These are phyloP conservation scores for Falco cherrug DNA, from an alignment of 2,797 vertebrate genomes.

Conservation along the genomic window DNA sequence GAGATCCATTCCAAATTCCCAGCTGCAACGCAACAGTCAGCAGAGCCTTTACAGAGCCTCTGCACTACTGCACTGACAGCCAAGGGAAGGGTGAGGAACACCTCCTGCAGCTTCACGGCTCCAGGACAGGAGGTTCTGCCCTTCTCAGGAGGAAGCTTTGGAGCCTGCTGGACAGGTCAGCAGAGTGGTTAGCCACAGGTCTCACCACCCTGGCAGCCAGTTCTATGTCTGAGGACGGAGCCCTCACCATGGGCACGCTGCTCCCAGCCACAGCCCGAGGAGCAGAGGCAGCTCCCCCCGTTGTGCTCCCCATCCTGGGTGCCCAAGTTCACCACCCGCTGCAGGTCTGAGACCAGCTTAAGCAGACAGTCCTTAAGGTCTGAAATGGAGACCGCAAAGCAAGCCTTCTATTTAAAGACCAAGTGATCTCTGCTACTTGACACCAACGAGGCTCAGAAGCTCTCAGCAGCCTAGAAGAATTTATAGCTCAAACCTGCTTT, in stretches of 20 bases:
- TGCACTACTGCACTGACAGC: not conserved
- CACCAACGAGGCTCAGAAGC: not conserved
- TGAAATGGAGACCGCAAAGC: not conserved
- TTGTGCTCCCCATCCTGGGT: too few relatives aligned
- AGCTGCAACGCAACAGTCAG: not conserved
- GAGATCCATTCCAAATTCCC: not conserved
- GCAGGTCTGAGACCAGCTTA: not conserved
- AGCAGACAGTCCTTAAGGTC: not conserved
- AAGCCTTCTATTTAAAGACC: not conserved
- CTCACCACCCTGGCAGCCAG: not conserved
- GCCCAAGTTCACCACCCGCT: rapidly evolving
- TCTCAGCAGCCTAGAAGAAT: not conserved
- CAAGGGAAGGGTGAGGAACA: not conserved
- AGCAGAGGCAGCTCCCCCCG: too few relatives aligned
- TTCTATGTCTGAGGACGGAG: not conserved
- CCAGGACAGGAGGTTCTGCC: too few relatives aligned
- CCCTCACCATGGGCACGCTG: too few relatives aligned
- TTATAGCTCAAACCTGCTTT: not conserved
- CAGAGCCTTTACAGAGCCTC: not conserved
- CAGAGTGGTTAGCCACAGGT: not conserved
- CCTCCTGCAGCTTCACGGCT: not conserved
- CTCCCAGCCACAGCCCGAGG: too few relatives aligned
- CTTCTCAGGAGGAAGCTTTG: not conserved
- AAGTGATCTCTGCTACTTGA: not conserved
- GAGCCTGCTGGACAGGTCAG: not conserved